Evolutionary conservation across 1,140 invertebrate species (phyloP).

Genomic region (Achroia grisella): DNA sequence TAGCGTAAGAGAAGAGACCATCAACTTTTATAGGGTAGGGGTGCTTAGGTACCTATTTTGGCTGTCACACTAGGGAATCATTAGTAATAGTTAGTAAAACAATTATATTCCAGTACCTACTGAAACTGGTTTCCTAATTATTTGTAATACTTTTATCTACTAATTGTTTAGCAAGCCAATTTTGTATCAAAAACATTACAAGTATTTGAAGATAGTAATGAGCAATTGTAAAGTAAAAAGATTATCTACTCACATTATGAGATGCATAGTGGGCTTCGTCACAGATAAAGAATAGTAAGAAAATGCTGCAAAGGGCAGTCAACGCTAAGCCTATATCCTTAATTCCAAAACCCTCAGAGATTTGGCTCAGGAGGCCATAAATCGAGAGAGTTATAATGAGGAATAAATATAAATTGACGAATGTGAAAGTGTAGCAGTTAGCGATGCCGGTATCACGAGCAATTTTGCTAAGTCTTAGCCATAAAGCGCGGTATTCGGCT

Average conservation of each 20-base stretch:
- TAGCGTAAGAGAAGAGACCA: too few species aligned
- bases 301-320: constrained; percentile 77
- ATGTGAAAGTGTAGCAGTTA: constrained; percentile 77
- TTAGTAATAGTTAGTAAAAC: too few species aligned
- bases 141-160: too few species aligned
- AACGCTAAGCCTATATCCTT: constrained; percentile 79
- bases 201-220: too few species aligned
- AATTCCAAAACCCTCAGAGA: constrained; percentile 78
- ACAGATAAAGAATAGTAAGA: constrained; percentile 78
- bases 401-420: constrained; percentile 78
- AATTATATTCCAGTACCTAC: too few species aligned
- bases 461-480: constrained; percentile 78
- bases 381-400: constrained; percentile 80
- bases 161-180: too few species aligned
- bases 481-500: constrained; percentile 77
- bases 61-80: too few species aligned
- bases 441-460: constrained; percentile 77
- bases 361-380: constrained; percentile 79
- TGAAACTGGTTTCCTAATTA: too few species aligned
- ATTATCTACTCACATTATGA: constrained; percentile 63
- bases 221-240: too few species aligned
- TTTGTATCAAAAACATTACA: too few species aligned
- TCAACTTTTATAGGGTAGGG: too few species aligned
- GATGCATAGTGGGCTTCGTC: constrained; percentile 80
- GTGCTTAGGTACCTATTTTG: too few species aligned